These are phyloP conservation scores for Margarornis squamiger DNA, from an alignment of 2,797 vertebrate genomes.

Conservation along the genomic window DNA sequence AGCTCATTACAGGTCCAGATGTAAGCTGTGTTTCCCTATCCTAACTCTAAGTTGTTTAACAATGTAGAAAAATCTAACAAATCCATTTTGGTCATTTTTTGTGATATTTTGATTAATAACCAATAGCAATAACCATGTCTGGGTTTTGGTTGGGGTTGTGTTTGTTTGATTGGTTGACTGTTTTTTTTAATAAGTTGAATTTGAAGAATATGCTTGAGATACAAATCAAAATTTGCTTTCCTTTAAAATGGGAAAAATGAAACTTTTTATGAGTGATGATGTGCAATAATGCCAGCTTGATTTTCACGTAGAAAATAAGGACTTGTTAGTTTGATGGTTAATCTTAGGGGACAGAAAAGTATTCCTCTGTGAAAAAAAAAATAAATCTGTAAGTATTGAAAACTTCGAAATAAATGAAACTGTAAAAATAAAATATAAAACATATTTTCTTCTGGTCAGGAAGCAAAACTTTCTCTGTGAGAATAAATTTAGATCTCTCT, in stretches of 20 bases:
- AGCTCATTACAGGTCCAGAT: background rate
- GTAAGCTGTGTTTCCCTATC: background rate
- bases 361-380: background rate
- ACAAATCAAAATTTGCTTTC: background rate
- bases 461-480: background rate
- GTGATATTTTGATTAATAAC: background rate
- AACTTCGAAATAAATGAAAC: background rate
- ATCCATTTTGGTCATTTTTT: background rate
- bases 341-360: background rate
- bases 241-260: background rate
- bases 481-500: background rate
- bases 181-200: background rate
- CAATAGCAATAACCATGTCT: background rate
- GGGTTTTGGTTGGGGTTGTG: background rate
- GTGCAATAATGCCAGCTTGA: background rate
- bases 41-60: background rate
- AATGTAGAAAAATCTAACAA: background rate
- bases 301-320: background rate
- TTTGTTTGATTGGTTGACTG: background rate
- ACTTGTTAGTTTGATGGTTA: background rate
- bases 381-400: background rate
- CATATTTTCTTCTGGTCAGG: background rate
- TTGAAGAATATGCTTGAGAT: background rate
- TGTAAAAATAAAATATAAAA: background rate
- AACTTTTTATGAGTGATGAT: background rate